These are phyloP conservation scores for Drosophila seclusa DNA, from an alignment of 2,888 invertebrate genomes.

Conservation along the genomic window DNA sequence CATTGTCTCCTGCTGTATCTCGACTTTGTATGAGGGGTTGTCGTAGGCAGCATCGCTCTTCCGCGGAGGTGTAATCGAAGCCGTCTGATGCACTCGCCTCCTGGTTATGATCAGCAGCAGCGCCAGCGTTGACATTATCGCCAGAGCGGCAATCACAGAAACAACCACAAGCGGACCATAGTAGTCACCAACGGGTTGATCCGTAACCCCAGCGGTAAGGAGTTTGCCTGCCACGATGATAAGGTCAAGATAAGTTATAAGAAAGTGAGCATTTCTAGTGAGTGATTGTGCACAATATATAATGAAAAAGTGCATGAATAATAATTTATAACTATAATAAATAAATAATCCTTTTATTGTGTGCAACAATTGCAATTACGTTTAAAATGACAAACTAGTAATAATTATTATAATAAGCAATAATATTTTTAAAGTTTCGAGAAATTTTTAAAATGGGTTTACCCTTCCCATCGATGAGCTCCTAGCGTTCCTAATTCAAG, in stretches of 20 bases:
- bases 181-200: slow-evolving; percentile 88
- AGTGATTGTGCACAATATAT: not conserved
- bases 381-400: not conserved
- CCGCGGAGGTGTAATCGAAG: slow-evolving; percentile 92
- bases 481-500: not conserved
- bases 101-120: slow-evolving; percentile 92
- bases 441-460: not conserved
- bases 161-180: slow-evolving; percentile 95
- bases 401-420: not conserved
- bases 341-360: not conserved
- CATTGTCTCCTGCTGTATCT: slow-evolving; percentile 96
- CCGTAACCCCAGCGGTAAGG: slow-evolving; percentile 83
- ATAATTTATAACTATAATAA: not conserved
- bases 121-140: slow-evolving; percentile 92
- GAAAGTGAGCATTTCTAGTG: not conserved
- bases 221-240: slow-evolving; percentile 85
- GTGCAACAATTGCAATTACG: not conserved
- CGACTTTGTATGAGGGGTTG: slow-evolving; percentile 97
- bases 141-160: slow-evolving; percentile 93
- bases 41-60: slow-evolving; percentile 96
- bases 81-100: slow-evolving; percentile 89
- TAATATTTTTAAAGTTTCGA: not conserved
- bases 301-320: not conserved
- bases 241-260: not conserved
- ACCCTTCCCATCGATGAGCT: not conserved